These are phyloP conservation scores for Lissocephala sabroskyi DNA, from an alignment of 2,888 invertebrate species.

Conservation along the genomic window DNA sequence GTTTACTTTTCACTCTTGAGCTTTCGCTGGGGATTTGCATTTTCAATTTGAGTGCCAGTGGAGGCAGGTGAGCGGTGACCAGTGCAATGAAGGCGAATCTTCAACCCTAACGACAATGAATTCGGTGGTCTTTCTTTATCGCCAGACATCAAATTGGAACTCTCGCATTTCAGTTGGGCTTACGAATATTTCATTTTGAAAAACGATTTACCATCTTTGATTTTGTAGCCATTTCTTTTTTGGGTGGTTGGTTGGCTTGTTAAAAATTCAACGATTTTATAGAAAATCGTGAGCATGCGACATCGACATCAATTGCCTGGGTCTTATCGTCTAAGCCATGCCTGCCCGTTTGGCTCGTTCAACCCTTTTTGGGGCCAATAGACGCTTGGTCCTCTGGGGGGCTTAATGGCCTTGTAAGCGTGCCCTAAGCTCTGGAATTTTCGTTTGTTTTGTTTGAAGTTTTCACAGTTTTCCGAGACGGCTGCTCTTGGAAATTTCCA, in stretches of 20 bases:
- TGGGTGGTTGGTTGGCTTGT: conserved; percentile 3
- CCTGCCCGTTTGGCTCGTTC: conserved; percentile 3
- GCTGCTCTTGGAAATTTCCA: background rate
- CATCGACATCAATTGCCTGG: conserved; percentile 34
- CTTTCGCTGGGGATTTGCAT: conserved; percentile 56
- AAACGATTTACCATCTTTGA: too few relatives aligned
- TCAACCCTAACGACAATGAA: too few relatives aligned
- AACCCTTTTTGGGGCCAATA: background rate
- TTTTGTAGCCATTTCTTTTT: too few relatives aligned
- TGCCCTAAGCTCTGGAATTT: conserved; percentile 45
- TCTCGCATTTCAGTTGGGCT: too few relatives aligned
- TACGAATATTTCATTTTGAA: too few relatives aligned
- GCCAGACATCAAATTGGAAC: too few relatives aligned
- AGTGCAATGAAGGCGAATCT: too few relatives aligned
- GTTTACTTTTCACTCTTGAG: conserved; percentile 54
- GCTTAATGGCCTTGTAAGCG: conserved; percentile 55
- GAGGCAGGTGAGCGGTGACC: too few relatives aligned
- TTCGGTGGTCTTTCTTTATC: too few relatives aligned
- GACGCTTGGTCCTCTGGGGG: conserved; percentile 2
- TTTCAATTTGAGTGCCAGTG: conserved; percentile 40
- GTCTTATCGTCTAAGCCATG: conserved; percentile 29
- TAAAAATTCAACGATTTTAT: conserved; percentile 23
- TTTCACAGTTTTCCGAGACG: background rate
- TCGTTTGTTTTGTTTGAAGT: conserved; percentile 24
- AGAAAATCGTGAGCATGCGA: conserved; percentile 31